Evolutionary conservation across 2,797 vertebrate genomes (phyloP).

Genomic region (Lates japonicus): DNA sequence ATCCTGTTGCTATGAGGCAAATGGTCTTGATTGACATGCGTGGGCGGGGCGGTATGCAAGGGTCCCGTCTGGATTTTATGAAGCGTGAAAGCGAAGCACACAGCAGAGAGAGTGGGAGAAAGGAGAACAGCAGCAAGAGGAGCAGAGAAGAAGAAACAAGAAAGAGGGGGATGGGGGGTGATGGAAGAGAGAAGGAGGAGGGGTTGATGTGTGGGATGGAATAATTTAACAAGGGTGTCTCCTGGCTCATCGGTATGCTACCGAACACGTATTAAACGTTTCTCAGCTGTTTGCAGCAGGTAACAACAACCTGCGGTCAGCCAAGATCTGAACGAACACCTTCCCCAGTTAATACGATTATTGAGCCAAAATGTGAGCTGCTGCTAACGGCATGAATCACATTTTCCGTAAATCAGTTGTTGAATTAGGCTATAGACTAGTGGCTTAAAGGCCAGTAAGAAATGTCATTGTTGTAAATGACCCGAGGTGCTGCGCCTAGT

Average conservation of each 20-base stretch:
- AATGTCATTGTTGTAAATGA: constrained; percentile 83
- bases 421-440: constrained; percentile 69
- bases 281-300: constrained; percentile 80
- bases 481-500: constrained; percentile 78
- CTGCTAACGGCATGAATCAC: constrained; percentile 57
- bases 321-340: constrained; percentile 52
- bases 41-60: constrained; percentile 75
- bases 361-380: constrained; percentile 63
- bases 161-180: constrained; percentile 57
- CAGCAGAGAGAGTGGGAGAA: constrained; percentile 79
- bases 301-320: constrained; percentile 54
- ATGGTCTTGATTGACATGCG: constrained; percentile 78
- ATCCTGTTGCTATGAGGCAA: constrained; percentile 76
- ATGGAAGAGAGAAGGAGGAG: constrained; percentile 52
- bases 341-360: constrained; percentile 55
- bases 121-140: constrained; percentile 70
- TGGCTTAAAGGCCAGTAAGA: constrained; percentile 67
- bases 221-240: constrained; percentile 84
- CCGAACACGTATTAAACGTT: constrained; percentile 62
- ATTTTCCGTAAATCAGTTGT: constrained; percentile 66
- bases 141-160: constrained; percentile 54
- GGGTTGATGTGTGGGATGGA: constrained; percentile 75
- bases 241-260: constrained; percentile 78
- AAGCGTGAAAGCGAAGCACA: constrained; percentile 78
- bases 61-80: constrained; percentile 86